These are phyloP conservation scores for Orbicella faveolata DNA, from an alignment of 64 coral and sea anemone species.

Conservation along the genomic window DNA sequence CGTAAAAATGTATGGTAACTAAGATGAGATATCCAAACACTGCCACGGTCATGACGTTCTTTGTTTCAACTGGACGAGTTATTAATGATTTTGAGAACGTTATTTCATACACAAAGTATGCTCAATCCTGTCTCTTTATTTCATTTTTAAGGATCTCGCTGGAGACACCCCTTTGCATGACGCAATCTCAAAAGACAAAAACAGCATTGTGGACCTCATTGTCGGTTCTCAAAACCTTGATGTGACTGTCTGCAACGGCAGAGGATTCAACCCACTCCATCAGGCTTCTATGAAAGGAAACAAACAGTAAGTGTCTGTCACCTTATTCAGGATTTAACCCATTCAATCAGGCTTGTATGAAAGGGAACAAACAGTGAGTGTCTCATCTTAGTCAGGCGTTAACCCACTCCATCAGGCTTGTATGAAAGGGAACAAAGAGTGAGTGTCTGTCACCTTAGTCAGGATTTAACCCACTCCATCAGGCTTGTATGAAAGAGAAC, in stretches of 20 bases:
- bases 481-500: too few species aligned
- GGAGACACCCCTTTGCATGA: constrained; percentile 77
- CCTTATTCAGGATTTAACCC: too few species aligned
- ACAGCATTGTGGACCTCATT: constrained; percentile 32
- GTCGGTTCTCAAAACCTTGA: constrained; percentile 26
- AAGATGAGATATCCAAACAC: too few species aligned
- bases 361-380: too few species aligned
- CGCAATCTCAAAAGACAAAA: constrained; percentile 59
- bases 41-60: too few species aligned
- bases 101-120: too few species aligned
- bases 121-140: neutral
- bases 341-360: too few species aligned
- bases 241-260: constrained; percentile 66
- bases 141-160: constrained; percentile 30
- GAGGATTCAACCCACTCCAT: constrained; percentile 77
- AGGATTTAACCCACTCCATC: too few species aligned
- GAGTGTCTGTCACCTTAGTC: neutral
- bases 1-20: too few species aligned
- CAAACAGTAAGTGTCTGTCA: constrained; percentile 48
- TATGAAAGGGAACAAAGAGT: constrained; percentile 53
- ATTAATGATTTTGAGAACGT: too few species aligned
- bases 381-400: constrained; percentile 11
- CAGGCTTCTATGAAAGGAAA: constrained; percentile 54
- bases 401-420: constrained; percentile 73
- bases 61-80: too few species aligned